These are phyloP conservation scores for Merops nubicus DNA, from an alignment of 2,113 vertebrate genomes.

Conservation along the genomic window DNA sequence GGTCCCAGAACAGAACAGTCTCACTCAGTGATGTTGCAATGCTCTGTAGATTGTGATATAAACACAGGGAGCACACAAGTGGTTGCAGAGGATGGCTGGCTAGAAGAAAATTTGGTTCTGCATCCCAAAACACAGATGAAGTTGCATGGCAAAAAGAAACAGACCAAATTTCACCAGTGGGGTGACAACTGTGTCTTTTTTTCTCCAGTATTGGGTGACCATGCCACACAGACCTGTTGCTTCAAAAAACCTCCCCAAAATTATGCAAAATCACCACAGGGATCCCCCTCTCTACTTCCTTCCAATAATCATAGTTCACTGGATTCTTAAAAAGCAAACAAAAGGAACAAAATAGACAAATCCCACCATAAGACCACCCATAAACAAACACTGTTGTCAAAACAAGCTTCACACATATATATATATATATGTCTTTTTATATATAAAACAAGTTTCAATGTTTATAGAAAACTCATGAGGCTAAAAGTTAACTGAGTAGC, in stretches of 20 bases:
- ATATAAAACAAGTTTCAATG: not conserved
- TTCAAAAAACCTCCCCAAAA: not conserved
- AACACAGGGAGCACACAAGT: not conserved
- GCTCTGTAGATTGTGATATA: not conserved
- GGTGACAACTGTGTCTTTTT: not conserved
- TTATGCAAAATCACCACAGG: not conserved
- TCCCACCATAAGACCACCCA: not conserved
- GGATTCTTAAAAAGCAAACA: not conserved
- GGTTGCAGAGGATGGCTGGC: not conserved
- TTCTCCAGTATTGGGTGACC: not conserved
- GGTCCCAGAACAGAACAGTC: constrained; percentile 25
- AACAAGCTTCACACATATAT: not conserved
- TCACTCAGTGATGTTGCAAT: not conserved
- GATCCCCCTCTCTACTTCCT: not conserved
- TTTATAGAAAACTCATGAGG: not conserved
- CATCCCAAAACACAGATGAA: not conserved
- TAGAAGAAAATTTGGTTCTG: not conserved
- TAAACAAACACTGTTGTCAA: not conserved
- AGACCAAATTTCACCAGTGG: not conserved
- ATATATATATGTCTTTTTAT: not conserved
- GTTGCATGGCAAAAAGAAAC: not conserved
- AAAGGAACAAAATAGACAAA: not conserved
- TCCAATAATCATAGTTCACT: not conserved
- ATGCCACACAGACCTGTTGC: not conserved
- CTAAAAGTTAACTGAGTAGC: not conserved